Evolutionary conservation across 2,113 vertebrate genomes (phyloP).

Genomic region (Synchiropus splendidus): DNA sequence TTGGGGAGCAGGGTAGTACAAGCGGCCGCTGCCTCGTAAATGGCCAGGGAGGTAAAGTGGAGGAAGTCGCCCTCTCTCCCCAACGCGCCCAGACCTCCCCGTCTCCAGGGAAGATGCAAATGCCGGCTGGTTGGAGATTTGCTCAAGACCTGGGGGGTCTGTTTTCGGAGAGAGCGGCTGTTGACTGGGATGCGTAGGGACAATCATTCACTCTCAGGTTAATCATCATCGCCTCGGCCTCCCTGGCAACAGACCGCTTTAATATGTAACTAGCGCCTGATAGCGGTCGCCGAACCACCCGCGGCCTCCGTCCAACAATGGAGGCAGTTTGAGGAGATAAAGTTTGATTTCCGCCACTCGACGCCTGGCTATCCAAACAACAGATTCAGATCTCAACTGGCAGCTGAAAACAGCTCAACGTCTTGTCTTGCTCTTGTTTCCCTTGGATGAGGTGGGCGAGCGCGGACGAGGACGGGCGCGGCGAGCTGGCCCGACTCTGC

Average conservation of each 20-base stretch:
- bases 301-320: not conserved
- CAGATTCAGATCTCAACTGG: slow-evolving; percentile 46
- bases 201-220: slow-evolving; percentile 57
- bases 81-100: slow-evolving; percentile 14
- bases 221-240: slow-evolving; percentile 42
- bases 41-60: slow-evolving; percentile 14
- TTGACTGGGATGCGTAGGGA: slow-evolving; percentile 41
- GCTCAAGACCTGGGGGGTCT: slow-evolving; percentile 36
- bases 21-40: slow-evolving; percentile 42
- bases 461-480: no score
- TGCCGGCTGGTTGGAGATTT: slow-evolving; percentile 18
- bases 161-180: slow-evolving; percentile 27
- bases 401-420: no score
- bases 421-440: slow-evolving; percentile 30
- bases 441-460: slow-evolving; percentile 17
- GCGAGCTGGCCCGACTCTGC: no score
- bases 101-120: slow-evolving; percentile 29
- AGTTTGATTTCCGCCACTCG: no score
- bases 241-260: slow-evolving; percentile 28
- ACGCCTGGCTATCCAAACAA: no score
- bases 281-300: not conserved
- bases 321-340: not conserved
- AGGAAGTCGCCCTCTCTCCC: slow-evolving; percentile 21
- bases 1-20: slow-evolving; percentile 28
- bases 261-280: slow-evolving; percentile 34